Conservation (phyloP, 92 coral and sea anemone genomes). For the Zoanthus solanderi region DNA sequence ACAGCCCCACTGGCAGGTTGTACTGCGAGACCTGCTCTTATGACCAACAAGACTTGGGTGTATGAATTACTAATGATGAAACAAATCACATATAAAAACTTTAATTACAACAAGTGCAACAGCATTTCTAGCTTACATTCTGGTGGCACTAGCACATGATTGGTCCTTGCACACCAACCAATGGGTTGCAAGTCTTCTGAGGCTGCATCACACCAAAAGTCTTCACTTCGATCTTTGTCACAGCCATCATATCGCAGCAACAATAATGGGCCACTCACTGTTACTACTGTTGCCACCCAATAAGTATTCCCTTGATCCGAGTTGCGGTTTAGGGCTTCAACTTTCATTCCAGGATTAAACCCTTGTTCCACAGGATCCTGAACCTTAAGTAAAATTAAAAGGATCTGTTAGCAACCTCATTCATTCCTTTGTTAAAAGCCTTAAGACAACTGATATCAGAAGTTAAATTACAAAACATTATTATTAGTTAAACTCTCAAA, state of each 20-base stretch:
- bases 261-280: conserved; percentile 84
- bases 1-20: too few relatives aligned
- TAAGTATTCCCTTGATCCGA: conserved; percentile 68
- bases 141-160: conserved; percentile 82
- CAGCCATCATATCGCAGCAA: conserved; percentile 85
- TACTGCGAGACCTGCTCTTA: too few relatives aligned
- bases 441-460: too few relatives aligned
- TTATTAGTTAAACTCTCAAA: too few relatives aligned
- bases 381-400: conserved; percentile 51
- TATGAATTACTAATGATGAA: too few relatives aligned
- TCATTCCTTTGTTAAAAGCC: too few relatives aligned
- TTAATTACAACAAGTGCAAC: background rate
- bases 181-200: conserved; percentile 82
- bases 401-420: background rate
- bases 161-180: conserved; percentile 85
- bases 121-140: conserved; percentile 50
- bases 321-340: conserved; percentile 76
- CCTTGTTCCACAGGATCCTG: conserved; percentile 73
- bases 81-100: too few relatives aligned
- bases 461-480: too few relatives aligned
- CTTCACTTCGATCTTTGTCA: conserved; percentile 88
- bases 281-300: conserved; percentile 91
- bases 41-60: too few relatives aligned
- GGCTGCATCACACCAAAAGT: conserved; percentile 86
- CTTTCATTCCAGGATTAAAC: conserved; percentile 82